Evolutionary conservation across 2,888 invertebrate species (phyloP).

Genomic region (Phania funesta): DNA sequence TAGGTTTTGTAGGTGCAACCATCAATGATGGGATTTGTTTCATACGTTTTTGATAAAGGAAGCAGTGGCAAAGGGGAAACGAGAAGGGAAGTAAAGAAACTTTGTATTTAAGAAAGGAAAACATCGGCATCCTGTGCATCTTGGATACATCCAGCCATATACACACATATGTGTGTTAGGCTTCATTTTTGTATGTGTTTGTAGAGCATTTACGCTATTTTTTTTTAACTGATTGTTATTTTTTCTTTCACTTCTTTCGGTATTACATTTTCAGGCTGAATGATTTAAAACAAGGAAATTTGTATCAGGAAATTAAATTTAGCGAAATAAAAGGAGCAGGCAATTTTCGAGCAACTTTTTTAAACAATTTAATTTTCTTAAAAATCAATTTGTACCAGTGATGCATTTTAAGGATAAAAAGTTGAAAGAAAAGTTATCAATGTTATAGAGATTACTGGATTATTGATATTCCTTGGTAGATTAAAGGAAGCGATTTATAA

Average conservation of each 20-base stretch:
- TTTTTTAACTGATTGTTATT: slow-evolving; percentile 20
- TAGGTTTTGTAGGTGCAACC: slow-evolving; percentile 50
- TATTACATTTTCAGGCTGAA: slow-evolving; percentile 51
- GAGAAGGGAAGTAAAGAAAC: slow-evolving; percentile 14
- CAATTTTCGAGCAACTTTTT: slow-evolving; percentile 1
- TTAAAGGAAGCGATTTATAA: too few species aligned
- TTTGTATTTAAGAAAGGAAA: slow-evolving; percentile 54
- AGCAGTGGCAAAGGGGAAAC: background rate
- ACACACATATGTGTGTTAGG: background rate
- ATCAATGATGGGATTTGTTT: slow-evolving; percentile 56
- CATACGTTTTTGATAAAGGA: slow-evolving; percentile 28
- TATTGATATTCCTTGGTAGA: too few species aligned
- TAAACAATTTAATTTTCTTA: too few species aligned
- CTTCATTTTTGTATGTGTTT: slow-evolving; percentile 9
- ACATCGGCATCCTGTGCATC: slow-evolving; percentile 60
- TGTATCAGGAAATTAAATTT: slow-evolving; percentile 57
- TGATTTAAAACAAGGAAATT: slow-evolving; percentile 48
- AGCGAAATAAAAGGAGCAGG: slow-evolving; percentile 26
- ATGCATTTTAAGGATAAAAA: too few species aligned
- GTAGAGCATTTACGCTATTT: background rate
- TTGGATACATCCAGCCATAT: slow-evolving; percentile 17
- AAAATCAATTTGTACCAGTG: too few species aligned
- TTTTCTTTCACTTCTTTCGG: slow-evolving; percentile 6
- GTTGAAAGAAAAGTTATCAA: too few species aligned
- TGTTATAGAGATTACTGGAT: too few species aligned